Evolutionary conservation across 1,140 invertebrate species (phyloP).

Genomic region (Neotoxoptera formosana): DNA sequence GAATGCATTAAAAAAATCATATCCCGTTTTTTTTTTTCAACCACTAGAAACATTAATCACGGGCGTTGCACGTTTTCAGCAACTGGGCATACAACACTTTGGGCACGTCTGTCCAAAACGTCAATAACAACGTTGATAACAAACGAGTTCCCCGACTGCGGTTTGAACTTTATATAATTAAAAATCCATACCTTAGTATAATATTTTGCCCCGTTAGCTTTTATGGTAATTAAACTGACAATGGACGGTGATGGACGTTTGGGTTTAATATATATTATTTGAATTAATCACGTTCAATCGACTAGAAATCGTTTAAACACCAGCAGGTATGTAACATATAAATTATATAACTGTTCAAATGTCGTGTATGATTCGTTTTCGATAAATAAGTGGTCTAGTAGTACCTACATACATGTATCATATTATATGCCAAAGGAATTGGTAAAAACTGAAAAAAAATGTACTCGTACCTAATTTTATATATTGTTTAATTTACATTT

Average conservation of each 20-base stretch:
- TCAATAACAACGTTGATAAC: slow-evolving; percentile 52
- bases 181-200: slow-evolving; percentile 42
- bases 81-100: slow-evolving; percentile 13
- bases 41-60: not conserved
- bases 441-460: not conserved
- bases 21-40: not conserved
- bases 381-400: not conserved
- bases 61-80: not conserved
- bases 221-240: slow-evolving; percentile 29
- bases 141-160: slow-evolving; percentile 9
- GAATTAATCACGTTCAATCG: not conserved
- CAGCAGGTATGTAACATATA: not conserved
- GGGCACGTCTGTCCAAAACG: slow-evolving; percentile 44
- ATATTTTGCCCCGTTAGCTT: not conserved
- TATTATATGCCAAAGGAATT: not conserved
- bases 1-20: not conserved
- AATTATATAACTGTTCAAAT: not conserved
- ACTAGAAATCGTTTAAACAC: not conserved
- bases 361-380: not conserved
- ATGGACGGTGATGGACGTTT: not conserved
- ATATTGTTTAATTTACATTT: not conserved
- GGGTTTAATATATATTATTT: not conserved
- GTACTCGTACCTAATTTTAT: not conserved
- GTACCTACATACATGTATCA: not conserved
- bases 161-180: slow-evolving; percentile 57